Percentiles rank a stretch among this genome's conserved stretches.
These are phyloP conservation scores for Balanococcus diminutus DNA, from an alignment of 2,888 invertebrate species.

Conservation along the genomic window DNA sequence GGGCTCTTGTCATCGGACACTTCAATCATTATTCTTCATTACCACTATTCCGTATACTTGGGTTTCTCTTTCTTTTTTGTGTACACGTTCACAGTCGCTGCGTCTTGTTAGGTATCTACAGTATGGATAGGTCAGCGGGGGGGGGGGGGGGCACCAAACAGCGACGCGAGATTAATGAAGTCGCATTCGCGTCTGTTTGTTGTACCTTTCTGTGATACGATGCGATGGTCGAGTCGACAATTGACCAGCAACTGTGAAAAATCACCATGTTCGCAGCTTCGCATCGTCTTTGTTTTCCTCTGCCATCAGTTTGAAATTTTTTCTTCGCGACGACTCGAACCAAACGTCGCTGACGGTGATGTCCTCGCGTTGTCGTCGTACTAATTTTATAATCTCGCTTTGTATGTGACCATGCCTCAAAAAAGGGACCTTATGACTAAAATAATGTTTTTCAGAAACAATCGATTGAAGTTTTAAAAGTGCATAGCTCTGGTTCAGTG, in stretches of 20 bases:
- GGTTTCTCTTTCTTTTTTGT: neutral
- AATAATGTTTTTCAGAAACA: too few species aligned
- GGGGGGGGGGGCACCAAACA: neutral
- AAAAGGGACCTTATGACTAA: too few species aligned
- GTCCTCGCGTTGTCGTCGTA: too few species aligned
- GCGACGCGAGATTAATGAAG: neutral
- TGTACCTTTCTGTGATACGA: neutral
- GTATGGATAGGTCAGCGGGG: neutral
- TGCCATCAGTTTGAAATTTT: neutral
- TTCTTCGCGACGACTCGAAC: neutral
- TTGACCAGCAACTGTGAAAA: neutral
- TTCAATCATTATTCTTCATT: slow-evolving; percentile 31
- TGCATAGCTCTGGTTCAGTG: too few species aligned
- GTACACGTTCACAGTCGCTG: too few species aligned
- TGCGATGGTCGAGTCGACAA: neutral
- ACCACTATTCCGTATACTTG: neutral
- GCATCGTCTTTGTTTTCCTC: neutral
- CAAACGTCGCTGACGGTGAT: too few species aligned
- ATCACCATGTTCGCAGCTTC: neutral
- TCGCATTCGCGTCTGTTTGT: neutral
- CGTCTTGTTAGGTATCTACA: neutral
- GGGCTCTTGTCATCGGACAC: slow-evolving; percentile 10
- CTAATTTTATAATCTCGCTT: too few species aligned
- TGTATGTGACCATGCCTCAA: neutral
- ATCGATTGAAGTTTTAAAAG: too few species aligned